These are phyloP conservation scores for Cybosia mesomella DNA, from an alignment of 2,888 invertebrate species.

Conservation along the genomic window DNA sequence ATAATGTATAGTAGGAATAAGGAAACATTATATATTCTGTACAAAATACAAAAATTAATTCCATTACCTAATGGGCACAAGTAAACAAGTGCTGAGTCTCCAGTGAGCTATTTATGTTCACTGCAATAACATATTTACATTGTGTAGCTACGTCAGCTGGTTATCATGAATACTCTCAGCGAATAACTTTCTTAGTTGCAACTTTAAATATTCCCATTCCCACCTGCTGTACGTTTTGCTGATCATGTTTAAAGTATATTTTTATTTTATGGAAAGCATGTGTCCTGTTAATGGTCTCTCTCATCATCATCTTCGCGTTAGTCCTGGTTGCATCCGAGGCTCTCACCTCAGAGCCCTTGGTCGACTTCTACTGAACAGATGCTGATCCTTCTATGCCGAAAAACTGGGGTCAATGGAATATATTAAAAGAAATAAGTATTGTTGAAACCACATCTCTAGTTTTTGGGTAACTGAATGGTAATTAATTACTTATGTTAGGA, in stretches of 20 bases:
- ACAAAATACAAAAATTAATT: slow-evolving; percentile 1
- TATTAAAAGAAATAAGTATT: too few species aligned
- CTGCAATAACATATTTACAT: neutral
- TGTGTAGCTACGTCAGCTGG: neutral
- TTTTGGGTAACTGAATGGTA: too few species aligned
- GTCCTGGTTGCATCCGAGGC: too few species aligned
- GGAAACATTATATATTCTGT: neutral
- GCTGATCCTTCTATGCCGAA: too few species aligned
- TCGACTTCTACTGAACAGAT: too few species aligned
- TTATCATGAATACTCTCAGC: slow-evolving; percentile 2
- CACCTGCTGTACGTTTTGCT: neutral
- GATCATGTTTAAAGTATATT: neutral
- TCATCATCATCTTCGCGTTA: too few species aligned
- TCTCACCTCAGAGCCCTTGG: too few species aligned
- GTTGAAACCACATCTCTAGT: too few species aligned
- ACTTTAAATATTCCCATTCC: neutral
- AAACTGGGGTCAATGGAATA: too few species aligned
- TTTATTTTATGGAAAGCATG: too few species aligned
- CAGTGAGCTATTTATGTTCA: slow-evolving; percentile 2
- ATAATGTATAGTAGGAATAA: neutral
- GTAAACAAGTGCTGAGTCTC: slow-evolving; percentile 1
- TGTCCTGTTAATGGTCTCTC: too few species aligned
- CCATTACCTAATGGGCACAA: slow-evolving; percentile 8
- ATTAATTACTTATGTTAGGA: too few species aligned
- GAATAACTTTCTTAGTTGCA: neutral